Conservation (phyloP, 2,113 vertebrate species). For the Caranx ignobilis region DNA sequence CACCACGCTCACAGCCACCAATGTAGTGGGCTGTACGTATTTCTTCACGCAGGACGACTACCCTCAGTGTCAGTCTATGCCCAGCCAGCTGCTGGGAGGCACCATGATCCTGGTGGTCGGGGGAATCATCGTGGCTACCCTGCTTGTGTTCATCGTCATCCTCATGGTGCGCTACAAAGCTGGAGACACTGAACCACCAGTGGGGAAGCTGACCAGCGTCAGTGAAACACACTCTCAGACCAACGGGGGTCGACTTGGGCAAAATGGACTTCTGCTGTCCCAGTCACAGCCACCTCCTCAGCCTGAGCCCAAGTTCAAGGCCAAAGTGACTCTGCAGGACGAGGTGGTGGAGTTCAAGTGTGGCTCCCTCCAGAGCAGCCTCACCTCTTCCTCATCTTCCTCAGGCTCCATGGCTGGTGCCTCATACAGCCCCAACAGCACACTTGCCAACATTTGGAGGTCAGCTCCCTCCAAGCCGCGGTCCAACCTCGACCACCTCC, state of each 20-base stretch:
- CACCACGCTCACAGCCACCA: constrained; percentile 93
- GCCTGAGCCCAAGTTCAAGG: constrained; percentile 75
- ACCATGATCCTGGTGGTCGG: constrained; percentile 96
- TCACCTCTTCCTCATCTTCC: constrained; percentile 89
- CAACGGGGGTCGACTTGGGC: constrained; percentile 84
- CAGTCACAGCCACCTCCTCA: constrained; percentile 17
- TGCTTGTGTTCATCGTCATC: constrained; percentile 94
- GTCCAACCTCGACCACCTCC: constrained; percentile 90
- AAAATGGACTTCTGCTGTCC: constrained; percentile 80
- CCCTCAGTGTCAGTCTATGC: constrained; percentile 90
- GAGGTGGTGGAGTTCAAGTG: constrained; percentile 90
- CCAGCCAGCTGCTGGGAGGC: constrained; percentile 92
- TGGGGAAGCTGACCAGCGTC: constrained; percentile 85
- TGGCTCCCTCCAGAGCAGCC: constrained; percentile 87
- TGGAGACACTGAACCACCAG: constrained; percentile 80
- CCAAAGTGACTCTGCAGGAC: constrained; percentile 87
- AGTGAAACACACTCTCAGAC: constrained; percentile 91
- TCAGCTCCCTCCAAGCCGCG: constrained; percentile 85
- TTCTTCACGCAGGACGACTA: constrained; percentile 94
- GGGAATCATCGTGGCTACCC: constrained; percentile 92
- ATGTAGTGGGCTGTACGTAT: constrained; percentile 91
- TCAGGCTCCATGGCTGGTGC: constrained; percentile 85
- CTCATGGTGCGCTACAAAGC: constrained; percentile 94
- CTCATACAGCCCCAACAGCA: constrained; percentile 86
- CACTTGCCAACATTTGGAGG: constrained; percentile 90